Percentiles rank a stretch among this genome's conserved stretches.
Conservation (phyloP, 92 coral and sea anemone genomes). For the Chrysogorgia sp. region DNA sequence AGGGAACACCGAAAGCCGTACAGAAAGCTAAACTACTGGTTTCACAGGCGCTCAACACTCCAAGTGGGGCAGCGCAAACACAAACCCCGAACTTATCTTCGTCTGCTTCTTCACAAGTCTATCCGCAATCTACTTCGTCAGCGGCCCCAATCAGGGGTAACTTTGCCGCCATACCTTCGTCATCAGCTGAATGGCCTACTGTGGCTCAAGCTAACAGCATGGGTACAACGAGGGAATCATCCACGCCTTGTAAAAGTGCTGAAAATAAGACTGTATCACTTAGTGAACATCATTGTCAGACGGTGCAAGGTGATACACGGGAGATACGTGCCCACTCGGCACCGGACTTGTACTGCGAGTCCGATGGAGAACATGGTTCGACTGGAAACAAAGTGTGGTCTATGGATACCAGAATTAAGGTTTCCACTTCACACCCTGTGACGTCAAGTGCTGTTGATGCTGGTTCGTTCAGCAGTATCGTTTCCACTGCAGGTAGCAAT, state of each 20-base stretch:
- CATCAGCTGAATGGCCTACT: slow-evolving; percentile 97
- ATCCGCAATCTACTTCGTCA: slow-evolving; percentile 60
- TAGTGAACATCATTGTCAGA: slow-evolving; percentile 41
- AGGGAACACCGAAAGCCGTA: slow-evolving; percentile 96
- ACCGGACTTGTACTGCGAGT: slow-evolving; percentile 50
- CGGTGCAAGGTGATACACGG: slow-evolving; percentile 31
- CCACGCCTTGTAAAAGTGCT: neutral
- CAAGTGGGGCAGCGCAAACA: slow-evolving; percentile 81
- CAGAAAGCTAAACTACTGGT: slow-evolving; percentile 96
- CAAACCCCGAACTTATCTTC: slow-evolving; percentile 67
- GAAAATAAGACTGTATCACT: slow-evolving; percentile 52
- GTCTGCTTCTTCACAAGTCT: slow-evolving; percentile 65
- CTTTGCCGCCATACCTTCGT: slow-evolving; percentile 81
- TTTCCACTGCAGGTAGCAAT: neutral
- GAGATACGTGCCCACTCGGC: slow-evolving; percentile 52
- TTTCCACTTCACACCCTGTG: slow-evolving; percentile 1
- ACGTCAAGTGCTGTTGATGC: slow-evolving; percentile 18
- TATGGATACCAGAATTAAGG: slow-evolving; percentile 27
- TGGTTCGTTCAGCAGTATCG: neutral
- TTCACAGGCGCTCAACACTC: slow-evolving; percentile 94
- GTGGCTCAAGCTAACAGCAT: slow-evolving; percentile 85
- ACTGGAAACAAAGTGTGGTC: slow-evolving; percentile 43
- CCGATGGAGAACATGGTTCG: slow-evolving; percentile 38
- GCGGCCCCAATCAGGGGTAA: slow-evolving; percentile 78
- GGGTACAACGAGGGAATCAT: neutral